Evolutionary conservation across 2,888 invertebrate genomes (phyloP), one percentile per base, ranked within the genome.

Genomic region (Agrotis clavis): DNA sequence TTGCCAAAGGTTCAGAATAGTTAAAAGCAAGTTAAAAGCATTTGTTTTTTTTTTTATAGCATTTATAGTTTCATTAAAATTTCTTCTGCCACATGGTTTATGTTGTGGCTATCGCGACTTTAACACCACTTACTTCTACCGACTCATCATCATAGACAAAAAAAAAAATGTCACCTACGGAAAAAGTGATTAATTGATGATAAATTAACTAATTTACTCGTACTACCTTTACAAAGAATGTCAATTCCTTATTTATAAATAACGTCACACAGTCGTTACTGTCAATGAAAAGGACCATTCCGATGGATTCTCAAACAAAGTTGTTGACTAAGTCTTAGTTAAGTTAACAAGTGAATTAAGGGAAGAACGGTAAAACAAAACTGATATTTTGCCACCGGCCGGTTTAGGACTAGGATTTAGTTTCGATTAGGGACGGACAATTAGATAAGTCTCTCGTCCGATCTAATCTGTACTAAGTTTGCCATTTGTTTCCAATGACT

Each of bases 381-480:
- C 86, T 86, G 87, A 89, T 86, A 84, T 80, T 89, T 87, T 79
- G 75, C 76, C 83, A 90, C 88, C 88, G 85, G 77, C 77, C 71
- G 70, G 78, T n/a, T n/a, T n/a, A n/a, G n/a, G n/a, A n/a, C n/a
- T n/a, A n/a, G n/a, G n/a, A n/a, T n/a, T n/a, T n/a, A n/a, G n/a
- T n/a, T n/a, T n/a, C n/a, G 90, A 91, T 92, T 90, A 90, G 78
- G 82, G 81, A 84, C 81, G 82, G 83, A 86, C 87, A 88, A 92
- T 91, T 89, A 88, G 86, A 86, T 82, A 73, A 78, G 80, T 82
- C 81, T 90, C 88, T 91, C 90, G 88, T 90, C 87, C 84, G 85
- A 87, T 87, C 79, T 88, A 89, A 91, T 91, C 92, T 88, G 73
- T 76, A 73, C 79, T 84, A 81, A 88, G 79, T 85, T 83, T 18